Evolutionary conservation across 1,140 invertebrate genomes (phyloP), one percentile per base, ranked within the genome.

Genomic region (Polypedilum pembai): DNA sequence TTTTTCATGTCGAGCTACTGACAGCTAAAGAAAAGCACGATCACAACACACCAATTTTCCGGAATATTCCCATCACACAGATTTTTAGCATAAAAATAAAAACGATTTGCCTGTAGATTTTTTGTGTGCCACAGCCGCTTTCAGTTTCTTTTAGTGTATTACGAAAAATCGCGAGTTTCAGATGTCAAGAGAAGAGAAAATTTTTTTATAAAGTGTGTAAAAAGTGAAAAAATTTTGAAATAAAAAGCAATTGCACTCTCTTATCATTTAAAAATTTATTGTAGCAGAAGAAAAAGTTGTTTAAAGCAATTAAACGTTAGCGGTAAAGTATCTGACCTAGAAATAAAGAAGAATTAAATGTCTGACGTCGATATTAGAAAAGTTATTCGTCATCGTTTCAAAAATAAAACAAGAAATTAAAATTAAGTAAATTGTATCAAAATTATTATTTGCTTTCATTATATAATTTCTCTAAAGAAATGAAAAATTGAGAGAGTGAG

Each of bases 21-120:
- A 56, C n/a, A 12, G 12, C 12, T 56, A 15, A 56, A 56, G 12
- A 56, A 5, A 33, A 5, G 24, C 15, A 56, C 12, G 45, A 56
- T 56, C 10, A 12, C 12, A n/a, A n/a, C 45, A 15, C 45, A 56
- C 45, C 3, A 12, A 56, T 56, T 56, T n/a, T 12, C 45, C 12
- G 45, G 15, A 56, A n/a, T 56, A 15, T n/a, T 56, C 45, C 45
- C 45, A 56, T 15, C 12, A 69, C 15, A 69, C 65, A 69, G 65
- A 69, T 18, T n/a, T 18, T 18, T 18, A 69, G 65, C 65, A 69
- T 69, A 69, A 69, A 69, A 69, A 69, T 69, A 69, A 69, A 69
- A 69, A 8, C 8, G 20, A n/a, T 20, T 21, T 69, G 20, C 65
- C 65, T 69, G 17, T 69, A 69, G 17, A 69, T 69, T 69, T 69